Conservation (phyloP, 1,140 invertebrate species). For the Drosophila sechellia region DNA sequence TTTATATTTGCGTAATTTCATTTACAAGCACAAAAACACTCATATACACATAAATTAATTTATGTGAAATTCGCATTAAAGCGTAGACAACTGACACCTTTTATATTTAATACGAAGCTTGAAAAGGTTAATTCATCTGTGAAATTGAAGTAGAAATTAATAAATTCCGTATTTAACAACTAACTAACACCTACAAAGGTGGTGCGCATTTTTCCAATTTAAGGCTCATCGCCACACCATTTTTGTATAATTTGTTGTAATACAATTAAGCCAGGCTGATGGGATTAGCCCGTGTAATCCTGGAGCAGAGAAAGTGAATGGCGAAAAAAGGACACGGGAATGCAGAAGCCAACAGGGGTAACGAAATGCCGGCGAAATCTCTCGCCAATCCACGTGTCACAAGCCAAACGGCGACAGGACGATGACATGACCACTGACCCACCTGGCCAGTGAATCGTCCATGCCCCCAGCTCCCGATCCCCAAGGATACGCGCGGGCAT, state of each 20-base stretch:
- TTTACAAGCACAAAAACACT: not conserved
- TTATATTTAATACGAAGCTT: constrained; percentile 2
- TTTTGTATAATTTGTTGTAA: not conserved
- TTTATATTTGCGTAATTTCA: constrained; percentile 19
- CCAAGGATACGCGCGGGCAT: too few species aligned
- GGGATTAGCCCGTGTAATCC: constrained; percentile 5
- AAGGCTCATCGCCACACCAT: not conserved
- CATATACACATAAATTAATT: constrained; percentile 3
- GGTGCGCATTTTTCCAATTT: not conserved
- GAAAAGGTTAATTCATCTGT: not conserved
- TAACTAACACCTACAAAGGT: too few species aligned
- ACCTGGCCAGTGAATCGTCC: constrained; percentile 9
- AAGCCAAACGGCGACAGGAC: constrained; percentile 29
- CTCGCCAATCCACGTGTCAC: constrained; percentile 39
- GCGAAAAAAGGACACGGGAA: constrained; percentile 9
- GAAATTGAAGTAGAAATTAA: not conserved
- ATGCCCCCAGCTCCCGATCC: not conserved
- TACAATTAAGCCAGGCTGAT: constrained; percentile 1
- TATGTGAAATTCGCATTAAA: constrained; percentile 18
- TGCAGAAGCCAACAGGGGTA: constrained; percentile 22
- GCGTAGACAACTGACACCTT: constrained; percentile 1
- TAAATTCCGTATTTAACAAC: too few species aligned
- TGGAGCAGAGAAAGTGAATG: constrained; percentile 6
- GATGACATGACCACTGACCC: constrained; percentile 32
- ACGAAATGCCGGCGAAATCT: constrained; percentile 18